These are phyloP conservation scores for Diabrotica virgifera DNA, from an alignment of 1,140 invertebrate genomes.

Conservation along the genomic window DNA sequence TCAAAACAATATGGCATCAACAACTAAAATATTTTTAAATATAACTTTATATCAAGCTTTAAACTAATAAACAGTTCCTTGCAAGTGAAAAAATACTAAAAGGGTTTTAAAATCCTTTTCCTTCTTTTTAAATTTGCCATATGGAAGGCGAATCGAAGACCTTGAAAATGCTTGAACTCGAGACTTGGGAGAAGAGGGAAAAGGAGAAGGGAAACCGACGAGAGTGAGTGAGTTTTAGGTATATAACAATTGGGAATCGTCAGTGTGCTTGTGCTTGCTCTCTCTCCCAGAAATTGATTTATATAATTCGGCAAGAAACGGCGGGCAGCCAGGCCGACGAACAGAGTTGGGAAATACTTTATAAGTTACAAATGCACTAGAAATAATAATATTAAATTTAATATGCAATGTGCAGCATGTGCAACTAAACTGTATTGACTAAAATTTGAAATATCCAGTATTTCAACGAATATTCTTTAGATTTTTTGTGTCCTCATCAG, in stretches of 20 bases:
- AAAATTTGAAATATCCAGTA: no score
- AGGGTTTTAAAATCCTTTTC: neutral
- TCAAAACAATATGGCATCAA: no score
- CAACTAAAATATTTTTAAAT: no score
- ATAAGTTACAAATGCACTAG: no score
- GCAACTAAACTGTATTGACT: no score
- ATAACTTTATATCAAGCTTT: no score
- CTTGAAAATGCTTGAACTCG: slow-evolving; percentile 5
- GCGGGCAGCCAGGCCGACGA: slow-evolving; percentile 7
- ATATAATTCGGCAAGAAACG: slow-evolving; percentile 19
- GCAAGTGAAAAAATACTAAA: neutral
- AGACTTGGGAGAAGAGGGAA: neutral
- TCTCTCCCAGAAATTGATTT: slow-evolving; percentile 23
- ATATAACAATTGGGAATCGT: neutral
- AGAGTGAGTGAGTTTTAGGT: neutral
- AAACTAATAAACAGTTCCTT: neutral
- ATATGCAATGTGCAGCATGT: no score
- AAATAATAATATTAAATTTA: no score
- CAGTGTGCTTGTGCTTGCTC: neutral
- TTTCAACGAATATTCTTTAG: no score
- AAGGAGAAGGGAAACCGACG: slow-evolving; percentile 7
- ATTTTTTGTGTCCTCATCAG: no score
- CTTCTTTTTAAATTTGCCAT: neutral
- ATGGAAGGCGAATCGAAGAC: neutral
- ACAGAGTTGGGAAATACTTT: neutral